These are phyloP conservation scores for Sebastes elongatus DNA, from an alignment of 2,797 vertebrate genomes.

Conservation along the genomic window DNA sequence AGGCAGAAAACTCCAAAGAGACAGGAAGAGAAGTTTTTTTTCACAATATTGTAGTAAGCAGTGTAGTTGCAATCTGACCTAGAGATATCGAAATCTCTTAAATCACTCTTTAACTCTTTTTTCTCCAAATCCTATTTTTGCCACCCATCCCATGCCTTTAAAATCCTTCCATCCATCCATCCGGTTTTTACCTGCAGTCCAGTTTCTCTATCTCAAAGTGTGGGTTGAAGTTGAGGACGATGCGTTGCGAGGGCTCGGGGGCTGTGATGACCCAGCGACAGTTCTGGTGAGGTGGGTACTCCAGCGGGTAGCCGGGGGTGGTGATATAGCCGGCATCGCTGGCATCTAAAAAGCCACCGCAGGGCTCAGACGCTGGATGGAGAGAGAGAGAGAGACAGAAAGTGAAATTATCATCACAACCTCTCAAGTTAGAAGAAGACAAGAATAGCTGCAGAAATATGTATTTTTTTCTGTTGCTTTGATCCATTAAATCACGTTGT, in stretches of 20 bases:
- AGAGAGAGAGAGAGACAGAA: constrained; percentile 46
- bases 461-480: not conserved
- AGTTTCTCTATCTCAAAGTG: constrained; percentile 99
- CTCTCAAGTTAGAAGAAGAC: not conserved
- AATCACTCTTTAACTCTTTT: not conserved
- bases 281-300: constrained; percentile 97
- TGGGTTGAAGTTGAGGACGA: constrained; percentile 98
- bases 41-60: not conserved
- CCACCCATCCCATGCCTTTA: not conserved
- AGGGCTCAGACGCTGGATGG: constrained; percentile 73
- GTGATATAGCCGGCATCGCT: constrained; percentile 97
- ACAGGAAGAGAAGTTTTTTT: not conserved
- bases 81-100: not conserved
- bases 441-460: not conserved
- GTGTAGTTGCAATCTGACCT: not conserved
- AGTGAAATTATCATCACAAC: not conserved
- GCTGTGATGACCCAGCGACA: constrained; percentile 96
- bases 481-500: not conserved
- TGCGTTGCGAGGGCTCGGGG: constrained; percentile 94
- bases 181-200: constrained; percentile 93
- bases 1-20: constrained; percentile 7
- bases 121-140: not conserved
- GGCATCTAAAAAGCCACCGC: constrained; percentile 91
- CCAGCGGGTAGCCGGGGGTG: constrained; percentile 96
- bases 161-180: not conserved